These are phyloP conservation scores for Rhamnusium bicolor DNA, from an alignment of 2,888 invertebrate species.

Conservation along the genomic window DNA sequence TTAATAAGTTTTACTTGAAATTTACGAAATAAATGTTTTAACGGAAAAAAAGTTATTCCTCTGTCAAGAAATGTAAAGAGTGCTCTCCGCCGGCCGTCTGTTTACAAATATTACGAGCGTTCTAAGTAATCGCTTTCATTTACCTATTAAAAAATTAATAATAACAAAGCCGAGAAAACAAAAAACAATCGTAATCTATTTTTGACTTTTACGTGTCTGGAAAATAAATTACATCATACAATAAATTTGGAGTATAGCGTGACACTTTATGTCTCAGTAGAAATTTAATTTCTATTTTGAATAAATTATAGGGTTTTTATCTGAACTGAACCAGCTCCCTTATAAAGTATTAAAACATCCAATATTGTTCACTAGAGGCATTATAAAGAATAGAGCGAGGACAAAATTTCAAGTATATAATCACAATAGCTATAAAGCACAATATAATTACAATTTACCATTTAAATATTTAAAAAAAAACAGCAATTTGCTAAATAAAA, in stretches of 20 bases:
- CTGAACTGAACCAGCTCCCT: not conserved
- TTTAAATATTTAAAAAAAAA: too few relatives aligned
- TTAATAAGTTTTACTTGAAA: too few relatives aligned
- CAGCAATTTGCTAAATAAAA: too few relatives aligned
- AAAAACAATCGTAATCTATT: not conserved
- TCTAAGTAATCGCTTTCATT: not conserved
- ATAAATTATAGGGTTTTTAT: not conserved
- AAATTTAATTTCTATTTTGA: not conserved
- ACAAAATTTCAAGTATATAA: too few relatives aligned
- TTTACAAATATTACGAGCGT: not conserved
- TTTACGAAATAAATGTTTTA: too few relatives aligned
- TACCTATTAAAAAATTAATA: not conserved
- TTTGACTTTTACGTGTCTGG: not conserved
- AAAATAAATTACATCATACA: not conserved
- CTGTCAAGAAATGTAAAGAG: too few relatives aligned
- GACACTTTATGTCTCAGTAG: not conserved
- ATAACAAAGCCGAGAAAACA: not conserved
- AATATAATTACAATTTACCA: too few relatives aligned
- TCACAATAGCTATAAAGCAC: too few relatives aligned
- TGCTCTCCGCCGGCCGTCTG: not conserved
- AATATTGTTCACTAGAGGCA: not conserved
- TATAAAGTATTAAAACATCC: not conserved
- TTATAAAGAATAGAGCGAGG: too few relatives aligned
- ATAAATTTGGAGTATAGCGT: not conserved
- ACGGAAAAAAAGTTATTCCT: too few relatives aligned